These are phyloP conservation scores for Tachypleus tridentatus DNA, from an alignment of 1,140 invertebrate genomes.

Conservation along the genomic window DNA sequence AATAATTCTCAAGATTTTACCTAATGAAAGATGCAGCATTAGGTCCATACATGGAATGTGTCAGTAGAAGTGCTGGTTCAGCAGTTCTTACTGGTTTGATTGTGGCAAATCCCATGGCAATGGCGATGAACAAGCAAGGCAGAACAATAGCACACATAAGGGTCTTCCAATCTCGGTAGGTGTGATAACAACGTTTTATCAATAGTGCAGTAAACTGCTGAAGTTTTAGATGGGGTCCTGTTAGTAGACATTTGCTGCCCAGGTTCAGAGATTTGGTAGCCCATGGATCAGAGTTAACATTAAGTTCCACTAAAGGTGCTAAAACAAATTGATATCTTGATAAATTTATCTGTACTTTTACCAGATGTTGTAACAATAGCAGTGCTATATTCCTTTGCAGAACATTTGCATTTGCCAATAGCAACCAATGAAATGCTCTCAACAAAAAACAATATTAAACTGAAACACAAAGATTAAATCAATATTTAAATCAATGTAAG, in stretches of 20 bases:
- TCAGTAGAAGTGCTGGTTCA: constrained; percentile 27
- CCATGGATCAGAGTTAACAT: too few species aligned
- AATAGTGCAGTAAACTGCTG: constrained; percentile 36
- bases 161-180: constrained; percentile 37
- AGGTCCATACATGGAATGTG: constrained; percentile 31
- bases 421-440: too few species aligned
- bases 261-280: background rate
- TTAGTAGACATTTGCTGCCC: background rate
- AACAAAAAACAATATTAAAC: too few species aligned
- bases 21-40: constrained; percentile 19
- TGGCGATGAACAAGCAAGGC: constrained; percentile 40
- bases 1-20: background rate
- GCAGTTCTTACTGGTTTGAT: constrained; percentile 30
- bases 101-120: constrained; percentile 37
- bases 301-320: too few species aligned
- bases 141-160: constrained; percentile 39
- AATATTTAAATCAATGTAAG: too few species aligned
- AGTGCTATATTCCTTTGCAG: too few species aligned
- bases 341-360: too few species aligned
- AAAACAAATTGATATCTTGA: too few species aligned
- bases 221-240: constrained; percentile 14
- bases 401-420: too few species aligned
- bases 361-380: too few species aligned
- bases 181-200: constrained; percentile 36
- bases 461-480: too few species aligned